Evolutionary conservation across 2,113 vertebrate genomes (phyloP).

Genomic region (Sapajus apella): DNA sequence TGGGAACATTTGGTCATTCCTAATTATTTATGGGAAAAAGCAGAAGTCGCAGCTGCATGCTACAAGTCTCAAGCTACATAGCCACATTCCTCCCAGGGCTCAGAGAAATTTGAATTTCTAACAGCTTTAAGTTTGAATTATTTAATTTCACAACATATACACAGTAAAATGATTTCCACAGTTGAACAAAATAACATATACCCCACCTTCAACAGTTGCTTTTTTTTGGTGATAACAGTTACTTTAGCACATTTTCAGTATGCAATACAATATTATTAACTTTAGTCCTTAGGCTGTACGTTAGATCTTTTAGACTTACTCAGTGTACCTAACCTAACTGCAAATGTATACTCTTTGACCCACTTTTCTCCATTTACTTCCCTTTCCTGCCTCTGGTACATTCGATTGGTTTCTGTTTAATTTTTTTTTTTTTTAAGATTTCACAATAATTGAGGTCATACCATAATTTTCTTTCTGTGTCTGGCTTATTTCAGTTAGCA

Average conservation of each 20-base stretch:
- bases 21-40: background rate
- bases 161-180: background rate
- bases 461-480: background rate
- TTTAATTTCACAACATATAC: background rate
- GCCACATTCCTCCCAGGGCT: background rate
- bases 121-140: background rate
- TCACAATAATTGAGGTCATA: background rate
- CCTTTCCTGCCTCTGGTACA: too few relatives aligned
- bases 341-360: background rate
- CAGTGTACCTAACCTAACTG: background rate
- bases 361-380: background rate
- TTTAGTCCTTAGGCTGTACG: background rate
- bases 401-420: background rate
- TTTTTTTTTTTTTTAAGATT: background rate
- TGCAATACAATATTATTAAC: background rate
- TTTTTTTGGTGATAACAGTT: background rate
- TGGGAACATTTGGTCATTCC: background rate
- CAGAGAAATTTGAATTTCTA: background rate
- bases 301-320: background rate
- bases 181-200: background rate
- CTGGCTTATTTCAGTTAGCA: background rate
- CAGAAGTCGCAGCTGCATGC: background rate
- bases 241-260: background rate
- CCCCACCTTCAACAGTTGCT: background rate
- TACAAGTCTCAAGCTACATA: background rate